Base-by-base conservation (phyloP, 2,797 vertebrate genomes). In the Alfaro cultratus region DNA sequence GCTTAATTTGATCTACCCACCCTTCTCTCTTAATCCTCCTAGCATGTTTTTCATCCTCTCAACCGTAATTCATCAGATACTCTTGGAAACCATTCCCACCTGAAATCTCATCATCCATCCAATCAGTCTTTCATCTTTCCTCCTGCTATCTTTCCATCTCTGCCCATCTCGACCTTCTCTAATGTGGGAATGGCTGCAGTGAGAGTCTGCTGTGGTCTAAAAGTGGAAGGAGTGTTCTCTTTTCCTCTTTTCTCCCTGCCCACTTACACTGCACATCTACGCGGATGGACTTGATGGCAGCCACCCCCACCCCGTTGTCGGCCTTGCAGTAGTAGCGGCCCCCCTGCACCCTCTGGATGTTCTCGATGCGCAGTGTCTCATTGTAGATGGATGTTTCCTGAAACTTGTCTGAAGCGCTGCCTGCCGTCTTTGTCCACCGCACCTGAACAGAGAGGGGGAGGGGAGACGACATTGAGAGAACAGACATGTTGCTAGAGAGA, bases 211-310 rank as follows among this genome's bases (percentile, higher is more conserved):
- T 91, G 92, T 90, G 91, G 88, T 87, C 75, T 85, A 87, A 89
- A 94, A 95, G 94, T 94, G 94, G 93, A 94, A 91, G 88, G 93
- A 89, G 90, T 75, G 81, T 77, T 55, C 62, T 57, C 47, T 45
- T 71, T 46, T 76, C 74, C 74, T 39, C 87, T 36, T 83, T 83
- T 81, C 82, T 90, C 91, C 89, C 89, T 90, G 87, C 83, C 18
- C 79, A 98, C 99, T 99, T 98, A 99, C 99, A 99, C 95, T 99
- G 98, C 96, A 99, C 99, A 93, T 99, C 99, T 97, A 99, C 99
- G 85, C 99, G 99, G 95, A 99, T 99, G 97, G 99, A 99, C 97
- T 98, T 99, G 98, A 99, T 99, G 96, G 98, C 98, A 93, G 99
- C 97, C 94, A 98, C 97, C 94, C 97, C 98, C 93, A 99, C 97